phyloP scores from a whole-genome alignment of 1,140 invertebrate species.

The Tigriopus japonicus region DNA sequence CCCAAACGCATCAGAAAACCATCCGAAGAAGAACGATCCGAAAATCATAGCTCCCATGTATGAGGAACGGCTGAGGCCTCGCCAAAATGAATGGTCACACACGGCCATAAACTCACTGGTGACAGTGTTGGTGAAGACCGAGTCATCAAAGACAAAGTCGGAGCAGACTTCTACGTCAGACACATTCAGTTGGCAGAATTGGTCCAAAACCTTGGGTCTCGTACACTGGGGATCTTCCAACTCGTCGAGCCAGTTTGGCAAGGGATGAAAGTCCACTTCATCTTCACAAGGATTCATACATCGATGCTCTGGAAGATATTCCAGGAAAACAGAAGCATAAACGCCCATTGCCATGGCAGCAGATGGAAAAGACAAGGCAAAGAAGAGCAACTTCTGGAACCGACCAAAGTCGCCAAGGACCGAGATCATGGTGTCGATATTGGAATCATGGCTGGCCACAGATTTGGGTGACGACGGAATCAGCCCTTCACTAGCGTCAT shows the following conservation, averaged over 20 bases:
- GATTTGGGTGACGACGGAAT: too few relatives aligned
- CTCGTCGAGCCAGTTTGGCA: not conserved
- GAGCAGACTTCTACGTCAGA: not conserved
- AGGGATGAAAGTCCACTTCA: not conserved
- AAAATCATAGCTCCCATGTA: not conserved
- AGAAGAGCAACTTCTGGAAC: not conserved
- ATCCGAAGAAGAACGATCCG: not conserved
- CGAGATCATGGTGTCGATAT: too few relatives aligned
- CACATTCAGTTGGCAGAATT: too few relatives aligned
- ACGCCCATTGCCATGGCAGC: not conserved
- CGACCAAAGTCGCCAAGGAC: constrained; percentile 1
- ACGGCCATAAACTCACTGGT: not conserved
- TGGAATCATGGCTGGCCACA: too few relatives aligned
- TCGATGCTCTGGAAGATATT: not conserved
- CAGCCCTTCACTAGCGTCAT: too few relatives aligned
- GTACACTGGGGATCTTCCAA: not conserved
- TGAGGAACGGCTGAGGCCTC: not conserved
- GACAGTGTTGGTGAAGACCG: not conserved
- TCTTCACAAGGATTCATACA: not conserved
- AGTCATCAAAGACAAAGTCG: not conserved
- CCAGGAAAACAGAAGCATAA: not conserved
- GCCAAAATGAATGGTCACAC: not conserved
- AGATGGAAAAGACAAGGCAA: not conserved
- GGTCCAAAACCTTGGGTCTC: not conserved
- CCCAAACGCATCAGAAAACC: not conserved